phyloP scores from a whole-genome alignment of 2,113 vertebrate genomes.

The Pogona vitticeps region DNA sequence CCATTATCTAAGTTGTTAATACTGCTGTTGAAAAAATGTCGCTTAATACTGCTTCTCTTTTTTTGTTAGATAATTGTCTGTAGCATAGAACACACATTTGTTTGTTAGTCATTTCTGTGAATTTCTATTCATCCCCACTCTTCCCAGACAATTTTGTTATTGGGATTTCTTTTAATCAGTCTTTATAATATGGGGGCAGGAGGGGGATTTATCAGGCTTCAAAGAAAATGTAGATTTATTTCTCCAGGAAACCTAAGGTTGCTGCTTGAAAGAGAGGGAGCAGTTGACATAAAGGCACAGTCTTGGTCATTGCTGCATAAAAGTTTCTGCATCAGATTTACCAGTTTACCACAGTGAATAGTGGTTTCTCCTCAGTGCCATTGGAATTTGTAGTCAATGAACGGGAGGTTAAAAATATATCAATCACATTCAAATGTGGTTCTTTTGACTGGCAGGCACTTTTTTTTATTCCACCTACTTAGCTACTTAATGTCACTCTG shows the following conservation, averaged over 20 bases:
- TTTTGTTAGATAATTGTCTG: not conserved
- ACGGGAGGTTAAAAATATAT: not conserved
- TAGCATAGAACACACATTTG: not conserved
- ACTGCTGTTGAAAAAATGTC: constrained; percentile 19
- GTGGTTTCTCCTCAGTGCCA: not conserved
- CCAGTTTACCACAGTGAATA: rapidly evolving
- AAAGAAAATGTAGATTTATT: not conserved
- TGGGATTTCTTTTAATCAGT: not conserved
- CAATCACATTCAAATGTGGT: not conserved
- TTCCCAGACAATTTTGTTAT: not conserved
- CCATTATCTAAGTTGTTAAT: constrained; percentile 31
- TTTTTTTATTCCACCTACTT: not conserved
- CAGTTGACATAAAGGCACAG: rapidly evolving
- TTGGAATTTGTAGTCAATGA: not conserved
- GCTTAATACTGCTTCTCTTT: not conserved
- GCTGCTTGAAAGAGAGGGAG: not conserved
- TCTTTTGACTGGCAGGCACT: not conserved
- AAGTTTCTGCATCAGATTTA: not conserved
- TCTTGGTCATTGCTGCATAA: not conserved
- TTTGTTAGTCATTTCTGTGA: not conserved
- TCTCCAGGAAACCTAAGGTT: not conserved
- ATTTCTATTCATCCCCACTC: rapidly evolving
- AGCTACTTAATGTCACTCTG: not conserved
- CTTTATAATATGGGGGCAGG: not conserved
- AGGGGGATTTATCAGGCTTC: not conserved